These are phyloP conservation scores for Acanthopleura granulata DNA, from an alignment of 2,888 invertebrate species.

Conservation along the genomic window DNA sequence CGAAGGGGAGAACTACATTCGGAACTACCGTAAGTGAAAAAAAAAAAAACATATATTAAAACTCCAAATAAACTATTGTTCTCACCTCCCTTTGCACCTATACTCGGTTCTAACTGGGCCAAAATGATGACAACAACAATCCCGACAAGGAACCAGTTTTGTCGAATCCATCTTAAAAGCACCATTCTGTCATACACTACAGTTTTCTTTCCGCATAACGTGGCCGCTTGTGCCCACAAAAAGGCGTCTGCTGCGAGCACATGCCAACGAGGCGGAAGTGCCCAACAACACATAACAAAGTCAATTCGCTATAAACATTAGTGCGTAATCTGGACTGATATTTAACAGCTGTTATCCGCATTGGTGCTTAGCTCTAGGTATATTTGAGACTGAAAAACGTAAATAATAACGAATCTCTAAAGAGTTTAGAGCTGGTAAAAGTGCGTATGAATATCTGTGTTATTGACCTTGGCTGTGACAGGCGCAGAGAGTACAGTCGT, in stretches of 20 bases:
- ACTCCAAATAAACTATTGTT: not conserved
- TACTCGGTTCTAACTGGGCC: constrained; percentile 44
- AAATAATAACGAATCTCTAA: no score
- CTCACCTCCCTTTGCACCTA: constrained; percentile 57
- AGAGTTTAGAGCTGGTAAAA: no score
- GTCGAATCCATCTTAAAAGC: constrained; percentile 27
- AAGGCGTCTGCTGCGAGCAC: constrained; percentile 5
- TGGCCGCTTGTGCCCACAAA: not conserved
- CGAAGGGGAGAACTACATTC: no score
- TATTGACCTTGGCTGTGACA: not conserved
- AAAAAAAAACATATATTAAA: no score
- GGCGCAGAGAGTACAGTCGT: not conserved
- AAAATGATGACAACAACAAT: constrained; percentile 47
- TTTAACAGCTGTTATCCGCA: no score
- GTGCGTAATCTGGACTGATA: not conserved
- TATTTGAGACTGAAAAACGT: no score
- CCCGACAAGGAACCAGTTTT: constrained; percentile 57
- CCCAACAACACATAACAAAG: constrained; percentile 33
- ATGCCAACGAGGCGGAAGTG: constrained; percentile 36
- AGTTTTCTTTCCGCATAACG: not conserved
- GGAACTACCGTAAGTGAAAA: no score
- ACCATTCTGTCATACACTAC: constrained; percentile 9
- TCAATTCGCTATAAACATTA: not conserved
- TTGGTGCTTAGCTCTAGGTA: no score
- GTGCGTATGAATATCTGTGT: not conserved